phyloP scores from a whole-genome alignment of 2,888 invertebrate species.

The Timema podura region DNA sequence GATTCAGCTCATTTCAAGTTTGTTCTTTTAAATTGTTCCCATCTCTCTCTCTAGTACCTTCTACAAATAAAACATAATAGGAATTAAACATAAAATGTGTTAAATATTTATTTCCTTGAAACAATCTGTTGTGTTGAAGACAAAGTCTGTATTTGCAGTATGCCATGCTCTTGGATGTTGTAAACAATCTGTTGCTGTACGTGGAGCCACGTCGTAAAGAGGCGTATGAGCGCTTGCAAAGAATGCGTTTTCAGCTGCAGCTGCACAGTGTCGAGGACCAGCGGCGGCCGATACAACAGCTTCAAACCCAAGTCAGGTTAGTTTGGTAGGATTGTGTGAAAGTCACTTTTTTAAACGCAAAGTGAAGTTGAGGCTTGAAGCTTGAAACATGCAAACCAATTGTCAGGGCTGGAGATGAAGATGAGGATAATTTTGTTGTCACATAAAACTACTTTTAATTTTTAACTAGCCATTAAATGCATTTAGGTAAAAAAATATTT shows the following conservation, averaged over 20 bases:
- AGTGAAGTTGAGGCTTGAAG: neutral
- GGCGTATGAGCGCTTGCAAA: slow-evolving; percentile 79
- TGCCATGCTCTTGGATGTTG: slow-evolving; percentile 94
- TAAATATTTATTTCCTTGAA: no score
- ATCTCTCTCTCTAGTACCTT: no score
- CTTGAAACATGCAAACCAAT: neutral
- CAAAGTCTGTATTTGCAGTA: slow-evolving; percentile 58
- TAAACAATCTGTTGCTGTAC: slow-evolving; percentile 93
- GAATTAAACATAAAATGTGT: no score
- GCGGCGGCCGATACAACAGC: slow-evolving; percentile 81
- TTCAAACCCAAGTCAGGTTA: slow-evolving; percentile 70
- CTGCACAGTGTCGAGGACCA: slow-evolving; percentile 89
- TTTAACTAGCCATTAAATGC: no score
- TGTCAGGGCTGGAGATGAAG: no score
- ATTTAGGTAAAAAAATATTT: no score
- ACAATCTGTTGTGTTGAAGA: slow-evolving; percentile 23
- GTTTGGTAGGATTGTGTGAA: neutral
- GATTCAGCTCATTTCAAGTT: no score
- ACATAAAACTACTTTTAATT: no score
- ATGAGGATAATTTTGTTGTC: no score
- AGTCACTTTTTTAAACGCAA: neutral
- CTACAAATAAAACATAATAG: no score
- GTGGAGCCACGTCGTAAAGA: slow-evolving; percentile 95
- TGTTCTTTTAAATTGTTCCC: no score
- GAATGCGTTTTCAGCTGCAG: slow-evolving; percentile 93